A percentile compares a stretch with the other conserved stretches of the same genome.
phyloP scores from a whole-genome alignment of 2,888 invertebrate genomes.

The Trichopria drosophilae region DNA sequence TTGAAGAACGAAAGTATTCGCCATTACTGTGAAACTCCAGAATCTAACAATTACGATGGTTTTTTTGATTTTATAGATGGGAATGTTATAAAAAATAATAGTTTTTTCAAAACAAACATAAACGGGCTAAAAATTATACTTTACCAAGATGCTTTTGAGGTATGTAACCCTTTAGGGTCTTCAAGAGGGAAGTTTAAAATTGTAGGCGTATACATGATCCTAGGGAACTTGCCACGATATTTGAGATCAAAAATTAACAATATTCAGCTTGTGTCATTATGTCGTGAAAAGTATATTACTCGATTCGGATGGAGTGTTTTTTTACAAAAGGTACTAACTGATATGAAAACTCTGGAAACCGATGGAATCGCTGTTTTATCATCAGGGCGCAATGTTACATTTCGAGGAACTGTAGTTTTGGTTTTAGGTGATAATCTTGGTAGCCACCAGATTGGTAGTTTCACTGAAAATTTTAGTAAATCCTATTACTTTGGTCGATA shows the following conservation, averaged over 20 bases:
- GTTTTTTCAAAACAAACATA: conserved; percentile 11
- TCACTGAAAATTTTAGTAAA: conserved; percentile 35
- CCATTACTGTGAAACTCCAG: not conserved
- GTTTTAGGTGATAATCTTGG: conserved; percentile 34
- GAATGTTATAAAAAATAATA: no score
- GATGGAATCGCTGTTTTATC: no score
- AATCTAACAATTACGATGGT: no score
- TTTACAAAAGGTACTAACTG: conserved; percentile 23
- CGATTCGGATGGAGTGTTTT: conserved; percentile 27
- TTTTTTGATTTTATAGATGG: no score
- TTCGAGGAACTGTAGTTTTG: no score
- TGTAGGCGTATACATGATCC: conserved; percentile 23
- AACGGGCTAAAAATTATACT: conserved; percentile 23
- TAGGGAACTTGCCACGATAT: no score
- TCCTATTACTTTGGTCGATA: no score
- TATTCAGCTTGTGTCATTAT: conserved; percentile 26
- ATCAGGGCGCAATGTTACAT: no score
- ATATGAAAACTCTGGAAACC: conserved; percentile 30
- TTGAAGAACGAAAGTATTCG: conserved; percentile 2
- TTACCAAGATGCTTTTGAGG: conserved; percentile 36
- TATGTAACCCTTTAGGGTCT: conserved; percentile 24
- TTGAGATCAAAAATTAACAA: conserved; percentile 22
- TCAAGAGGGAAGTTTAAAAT: not conserved
- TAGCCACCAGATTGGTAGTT: conserved; percentile 33
- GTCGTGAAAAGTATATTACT: conserved; percentile 25